These are phyloP conservation scores for Nerophis lumbriciformis DNA, from an alignment of 2,113 vertebrate genomes.

Conservation along the genomic window DNA sequence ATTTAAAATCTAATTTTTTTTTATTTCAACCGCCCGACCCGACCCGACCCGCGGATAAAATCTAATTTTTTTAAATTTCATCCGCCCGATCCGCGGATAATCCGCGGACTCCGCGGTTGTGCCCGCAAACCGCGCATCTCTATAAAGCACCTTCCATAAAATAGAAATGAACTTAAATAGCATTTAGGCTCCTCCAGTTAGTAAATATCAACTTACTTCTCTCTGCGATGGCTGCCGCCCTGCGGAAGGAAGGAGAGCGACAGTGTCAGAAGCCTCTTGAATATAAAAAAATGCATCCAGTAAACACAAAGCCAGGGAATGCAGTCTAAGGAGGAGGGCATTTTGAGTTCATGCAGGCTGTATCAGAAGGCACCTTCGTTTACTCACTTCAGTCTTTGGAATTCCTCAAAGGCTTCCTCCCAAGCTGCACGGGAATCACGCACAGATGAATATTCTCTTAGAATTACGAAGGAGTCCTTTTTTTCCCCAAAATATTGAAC, in stretches of 20 bases:
- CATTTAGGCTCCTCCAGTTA: neutral
- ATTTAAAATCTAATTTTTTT: too few species aligned
- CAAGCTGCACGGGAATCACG: slow-evolving; percentile 72
- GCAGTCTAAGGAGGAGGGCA: slow-evolving; percentile 21
- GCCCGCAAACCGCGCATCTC: too few species aligned
- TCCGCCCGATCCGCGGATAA: too few species aligned
- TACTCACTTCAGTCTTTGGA: slow-evolving; percentile 98
- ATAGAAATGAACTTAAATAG: too few species aligned
- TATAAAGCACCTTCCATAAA: too few species aligned
- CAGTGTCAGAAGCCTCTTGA: slow-evolving; percentile 47
- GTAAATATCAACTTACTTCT: slow-evolving; percentile 85
- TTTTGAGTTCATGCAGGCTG: slow-evolving; percentile 27
- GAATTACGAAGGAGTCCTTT: neutral
- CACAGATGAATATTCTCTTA: neutral
- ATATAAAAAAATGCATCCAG: slow-evolving; percentile 17
- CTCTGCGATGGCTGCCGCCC: slow-evolving; percentile 92
- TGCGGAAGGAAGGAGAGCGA: slow-evolving; percentile 61
- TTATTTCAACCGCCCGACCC: too few species aligned
- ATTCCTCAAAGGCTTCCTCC: slow-evolving; percentile 92
- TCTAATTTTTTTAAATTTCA: too few species aligned
- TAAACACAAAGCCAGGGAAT: slow-evolving; percentile 52
- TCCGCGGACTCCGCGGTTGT: too few species aligned
- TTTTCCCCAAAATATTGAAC: neutral
- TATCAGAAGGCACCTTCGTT: slow-evolving; percentile 14
- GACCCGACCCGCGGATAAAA: too few species aligned